Base-by-base conservation (phyloP, 2,797 vertebrate species). In the Cyclopterus lumpus region DNA sequence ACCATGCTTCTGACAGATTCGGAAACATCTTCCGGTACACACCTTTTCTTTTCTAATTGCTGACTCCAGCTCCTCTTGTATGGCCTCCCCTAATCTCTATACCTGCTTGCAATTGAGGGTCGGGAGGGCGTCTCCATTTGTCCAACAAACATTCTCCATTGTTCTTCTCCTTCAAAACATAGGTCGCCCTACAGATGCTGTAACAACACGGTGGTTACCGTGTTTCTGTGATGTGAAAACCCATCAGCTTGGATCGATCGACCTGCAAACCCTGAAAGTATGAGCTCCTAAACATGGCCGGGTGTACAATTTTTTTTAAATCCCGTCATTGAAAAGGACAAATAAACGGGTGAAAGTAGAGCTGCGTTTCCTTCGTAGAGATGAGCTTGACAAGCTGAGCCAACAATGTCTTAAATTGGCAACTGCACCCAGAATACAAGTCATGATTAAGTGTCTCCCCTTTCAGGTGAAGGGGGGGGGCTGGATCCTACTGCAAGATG, bases 401-500 rank as follows among this genome's bases (percentile, higher is more conserved):
- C 16, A 61, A 67, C 49, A 16, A 36, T 48, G 48, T 69, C 40
- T 5, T n/a, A 6, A 44, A 72, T 55, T 18, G 57, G 3, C 28
- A 18, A 42, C 14, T 55, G 9, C 54, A 51, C 48, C 65, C 22
- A 40, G 48, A 66, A 62, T 38, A 26, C 5, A n/a, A 8, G 22
- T 71, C 36, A 6, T 49, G 32, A 77, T 34, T 48, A 76, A 68
- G n/a, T 36, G 59, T 46, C 54, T 75, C 15, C 5, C 16, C 14
- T 14, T 36, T 16, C 20, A n/a, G n/a, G n/a, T n/a, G n/a, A n/a
- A n/a, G n/a, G n/a, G n/a, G 2, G 1, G 49, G 38, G 30, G 9
- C 34, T 18, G 55, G 26, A 65, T 79, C 48, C 22, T 76, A 34
- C n/a, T 62, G 65, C 71, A 61, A 48, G 40, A 78, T 71, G 40